Evolutionary conservation across 2,113 vertebrate genomes (phyloP).

Genomic region (Erinaceus europaeus): DNA sequence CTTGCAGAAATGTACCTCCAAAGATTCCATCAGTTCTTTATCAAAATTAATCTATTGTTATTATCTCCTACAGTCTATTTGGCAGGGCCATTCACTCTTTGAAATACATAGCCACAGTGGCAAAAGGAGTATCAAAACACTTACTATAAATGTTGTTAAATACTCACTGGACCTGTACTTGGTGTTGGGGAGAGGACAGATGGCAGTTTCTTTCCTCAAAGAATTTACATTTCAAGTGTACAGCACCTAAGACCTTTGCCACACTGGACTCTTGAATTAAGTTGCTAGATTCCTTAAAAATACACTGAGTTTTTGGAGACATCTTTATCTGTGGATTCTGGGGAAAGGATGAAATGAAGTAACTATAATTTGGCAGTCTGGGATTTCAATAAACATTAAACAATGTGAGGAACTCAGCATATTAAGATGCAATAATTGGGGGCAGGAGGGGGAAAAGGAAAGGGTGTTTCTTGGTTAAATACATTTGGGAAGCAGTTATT

Average conservation of each 20-base stretch:
- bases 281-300: not conserved
- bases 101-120: not conserved
- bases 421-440: not conserved
- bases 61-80: not conserved
- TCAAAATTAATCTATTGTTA: not conserved
- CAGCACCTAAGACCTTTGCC: not conserved
- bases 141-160: not conserved
- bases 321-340: not conserved
- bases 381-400: not conserved
- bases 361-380: not conserved
- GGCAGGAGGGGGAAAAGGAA: too few species aligned
- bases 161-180: rapidly evolving
- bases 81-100: not conserved
- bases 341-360: not conserved
- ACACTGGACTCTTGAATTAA: too few species aligned
- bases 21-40: not conserved
- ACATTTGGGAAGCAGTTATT: not conserved
- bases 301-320: not conserved
- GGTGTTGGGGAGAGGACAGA: not conserved
- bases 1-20: not conserved
- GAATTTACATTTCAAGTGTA: not conserved
- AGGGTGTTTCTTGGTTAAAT: not conserved
- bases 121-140: not conserved
- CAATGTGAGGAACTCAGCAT: not conserved
- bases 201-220: not conserved